Percentiles rank a stretch among this genome's conserved stretches.
phyloP scores from a whole-genome alignment of 2,888 invertebrate genomes.

The Eurois occulta region DNA sequence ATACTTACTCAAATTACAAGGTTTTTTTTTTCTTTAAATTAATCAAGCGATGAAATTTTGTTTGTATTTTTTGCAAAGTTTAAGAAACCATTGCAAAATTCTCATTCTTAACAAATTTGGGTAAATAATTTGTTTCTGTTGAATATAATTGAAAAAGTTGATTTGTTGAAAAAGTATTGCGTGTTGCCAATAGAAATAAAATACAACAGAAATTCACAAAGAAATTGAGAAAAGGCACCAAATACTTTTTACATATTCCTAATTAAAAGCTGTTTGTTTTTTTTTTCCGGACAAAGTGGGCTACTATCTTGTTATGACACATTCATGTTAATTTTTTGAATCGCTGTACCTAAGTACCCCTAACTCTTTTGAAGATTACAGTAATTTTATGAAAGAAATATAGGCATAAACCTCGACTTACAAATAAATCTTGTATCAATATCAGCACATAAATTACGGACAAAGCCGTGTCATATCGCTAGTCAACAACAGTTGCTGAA shows the following conservation, averaged over 20 bases:
- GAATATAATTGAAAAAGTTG: neutral
- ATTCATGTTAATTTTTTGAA: neutral
- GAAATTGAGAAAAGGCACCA: no score
- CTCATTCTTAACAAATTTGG: neutral
- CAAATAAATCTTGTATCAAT: neutral
- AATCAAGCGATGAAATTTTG: slow-evolving; percentile 5
- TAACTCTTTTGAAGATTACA: neutral
- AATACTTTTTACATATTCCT: neutral
- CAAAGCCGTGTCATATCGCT: slow-evolving; percentile 34
- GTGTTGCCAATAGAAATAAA: neutral
- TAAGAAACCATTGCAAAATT: slow-evolving; percentile 1
- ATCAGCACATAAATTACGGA: slow-evolving; percentile 3
- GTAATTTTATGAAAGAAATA: neutral
- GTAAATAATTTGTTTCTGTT: neutral
- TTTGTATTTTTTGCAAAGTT: neutral
- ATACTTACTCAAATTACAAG: neutral
- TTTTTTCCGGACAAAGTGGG: neutral
- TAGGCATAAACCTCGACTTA: no score
- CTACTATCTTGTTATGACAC: neutral
- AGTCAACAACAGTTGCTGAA: slow-evolving; percentile 41
- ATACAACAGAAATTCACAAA: neutral
- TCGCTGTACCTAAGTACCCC: no score
- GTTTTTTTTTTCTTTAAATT: neutral
- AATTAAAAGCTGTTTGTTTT: neutral
- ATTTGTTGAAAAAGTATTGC: neutral